Conservation (phyloP, 2,888 invertebrate species). For the Allacma fusca region DNA sequence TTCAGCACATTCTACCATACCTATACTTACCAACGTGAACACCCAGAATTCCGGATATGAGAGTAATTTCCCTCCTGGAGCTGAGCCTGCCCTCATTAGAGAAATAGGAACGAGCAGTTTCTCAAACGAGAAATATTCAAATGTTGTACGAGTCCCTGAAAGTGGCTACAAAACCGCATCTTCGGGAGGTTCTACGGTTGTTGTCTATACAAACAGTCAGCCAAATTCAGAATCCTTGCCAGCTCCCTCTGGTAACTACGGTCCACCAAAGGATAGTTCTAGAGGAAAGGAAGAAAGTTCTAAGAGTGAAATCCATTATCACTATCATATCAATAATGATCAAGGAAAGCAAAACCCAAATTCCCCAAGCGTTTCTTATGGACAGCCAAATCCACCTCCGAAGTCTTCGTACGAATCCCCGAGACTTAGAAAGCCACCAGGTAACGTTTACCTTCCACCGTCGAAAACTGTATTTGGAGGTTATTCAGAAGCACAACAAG, state of each 20-base stretch:
- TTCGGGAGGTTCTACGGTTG: slow-evolving; percentile 58
- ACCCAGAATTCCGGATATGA: not conserved
- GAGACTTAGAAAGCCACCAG: not conserved
- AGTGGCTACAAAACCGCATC: slow-evolving; percentile 45
- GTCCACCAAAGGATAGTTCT: not conserved
- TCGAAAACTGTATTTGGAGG: not conserved
- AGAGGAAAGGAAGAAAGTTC: not conserved
- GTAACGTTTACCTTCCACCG: not conserved
- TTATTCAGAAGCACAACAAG: not conserved
- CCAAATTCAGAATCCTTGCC: slow-evolving; percentile 39
- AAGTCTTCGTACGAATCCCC: not conserved
- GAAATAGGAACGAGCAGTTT: not conserved
- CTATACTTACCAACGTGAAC: not conserved
- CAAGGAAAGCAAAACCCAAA: not conserved
- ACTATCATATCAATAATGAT: slow-evolving; percentile 51
- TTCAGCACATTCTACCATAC: slow-evolving; percentile 13
- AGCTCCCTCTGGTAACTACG: not conserved
- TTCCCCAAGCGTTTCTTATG: not conserved
- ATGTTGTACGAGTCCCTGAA: slow-evolving; percentile 3
- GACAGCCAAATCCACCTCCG: not conserved
- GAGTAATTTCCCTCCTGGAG: not conserved
- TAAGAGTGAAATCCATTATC: slow-evolving; percentile 57
- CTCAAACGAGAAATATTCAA: slow-evolving; percentile 17
- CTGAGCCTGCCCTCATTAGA: not conserved
- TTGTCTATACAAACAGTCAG: slow-evolving; percentile 48